Conservation (phyloP, 2,113 vertebrate genomes). For the Tursiops truncatus region DNA sequence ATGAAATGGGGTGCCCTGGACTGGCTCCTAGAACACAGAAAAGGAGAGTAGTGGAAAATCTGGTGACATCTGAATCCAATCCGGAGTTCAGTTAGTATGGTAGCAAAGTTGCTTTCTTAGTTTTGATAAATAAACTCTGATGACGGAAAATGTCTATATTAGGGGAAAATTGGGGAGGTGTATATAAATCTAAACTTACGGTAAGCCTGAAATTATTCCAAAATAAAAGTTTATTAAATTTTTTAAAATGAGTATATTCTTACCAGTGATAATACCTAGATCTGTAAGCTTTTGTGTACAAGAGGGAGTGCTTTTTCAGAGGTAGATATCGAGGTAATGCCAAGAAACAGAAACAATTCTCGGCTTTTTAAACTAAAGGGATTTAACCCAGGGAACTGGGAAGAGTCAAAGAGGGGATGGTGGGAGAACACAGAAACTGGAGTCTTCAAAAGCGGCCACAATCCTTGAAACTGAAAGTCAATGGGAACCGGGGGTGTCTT, state of each 20-base stretch:
- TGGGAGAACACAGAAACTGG: neutral
- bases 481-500: neutral
- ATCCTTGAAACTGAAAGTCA: neutral
- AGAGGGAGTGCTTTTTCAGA: neutral
- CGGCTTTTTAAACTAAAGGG: neutral
- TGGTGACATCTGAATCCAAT: neutral
- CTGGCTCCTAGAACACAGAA: neutral
- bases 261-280: neutral
- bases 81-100: neutral
- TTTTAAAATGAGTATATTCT: neutral
- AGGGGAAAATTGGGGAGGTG: neutral
- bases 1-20: too few species aligned
- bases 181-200: neutral
- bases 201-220: neutral
- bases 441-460: neutral
- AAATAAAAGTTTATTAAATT: neutral
- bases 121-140: neutral
- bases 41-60: neutral
- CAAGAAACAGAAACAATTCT: neutral
- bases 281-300: too few species aligned
- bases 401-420: neutral
- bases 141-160: neutral
- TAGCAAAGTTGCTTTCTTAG: rapidly evolving
- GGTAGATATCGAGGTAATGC: neutral
- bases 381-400: neutral